These are phyloP conservation scores for Muraenolepis orangiensis DNA, from an alignment of 2,797 vertebrate species.

Conservation along the genomic window DNA sequence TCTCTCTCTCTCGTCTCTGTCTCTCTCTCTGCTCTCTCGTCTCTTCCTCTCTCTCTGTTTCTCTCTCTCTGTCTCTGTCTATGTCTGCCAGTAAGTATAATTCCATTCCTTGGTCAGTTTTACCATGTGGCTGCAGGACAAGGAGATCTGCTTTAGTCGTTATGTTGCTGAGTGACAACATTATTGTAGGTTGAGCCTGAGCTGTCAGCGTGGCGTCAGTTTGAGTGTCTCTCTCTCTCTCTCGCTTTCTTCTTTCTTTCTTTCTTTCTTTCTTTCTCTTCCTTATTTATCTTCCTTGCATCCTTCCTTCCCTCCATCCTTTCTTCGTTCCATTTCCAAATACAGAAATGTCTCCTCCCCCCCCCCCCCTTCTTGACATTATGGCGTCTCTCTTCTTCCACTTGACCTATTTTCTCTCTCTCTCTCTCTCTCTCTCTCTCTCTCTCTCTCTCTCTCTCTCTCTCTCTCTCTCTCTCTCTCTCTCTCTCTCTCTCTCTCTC, in stretches of 20 bases:
- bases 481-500: too few relatives aligned
- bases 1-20: conserved; percentile 4
- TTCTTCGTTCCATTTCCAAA: conserved; percentile 6
- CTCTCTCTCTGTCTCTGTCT: conserved; percentile 1
- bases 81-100: conserved; percentile 64
- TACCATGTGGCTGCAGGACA: conserved; percentile 46
- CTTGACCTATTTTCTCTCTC: conserved; percentile 20
- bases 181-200: conserved; percentile 35
- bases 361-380: not conserved
- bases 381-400: not conserved
- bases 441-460: too few relatives aligned
- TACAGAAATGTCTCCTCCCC: not conserved
- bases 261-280: conserved; percentile 8
- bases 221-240: not conserved
- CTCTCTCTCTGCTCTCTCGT: conserved; percentile 11
- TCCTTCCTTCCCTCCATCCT: not conserved
- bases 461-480: too few relatives aligned
- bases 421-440: conserved; percentile 3
- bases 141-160: conserved; percentile 63
- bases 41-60: conserved; percentile 14
- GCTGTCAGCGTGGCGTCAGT: not conserved
- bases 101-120: conserved; percentile 56
- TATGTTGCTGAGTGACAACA: conserved; percentile 51
- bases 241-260: conserved; percentile 4
- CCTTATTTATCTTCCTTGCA: not conserved